Conservation (phyloP, 2,888 invertebrate genomes). For the Drosophila mettleri region DNA sequence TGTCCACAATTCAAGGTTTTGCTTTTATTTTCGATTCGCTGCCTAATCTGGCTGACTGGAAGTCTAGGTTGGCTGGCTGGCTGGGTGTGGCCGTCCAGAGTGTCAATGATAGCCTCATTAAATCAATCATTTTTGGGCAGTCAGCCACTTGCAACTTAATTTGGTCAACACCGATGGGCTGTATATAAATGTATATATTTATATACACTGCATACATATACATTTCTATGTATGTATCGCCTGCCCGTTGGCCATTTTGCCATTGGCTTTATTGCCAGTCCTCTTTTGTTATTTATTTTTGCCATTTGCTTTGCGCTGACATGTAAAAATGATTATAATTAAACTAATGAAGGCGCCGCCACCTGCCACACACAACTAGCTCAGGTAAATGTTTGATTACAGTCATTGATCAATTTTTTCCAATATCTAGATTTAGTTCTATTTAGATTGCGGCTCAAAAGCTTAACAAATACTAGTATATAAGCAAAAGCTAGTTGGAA, state of each 20-base stretch:
- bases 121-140: constrained; percentile 76
- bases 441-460: neutral
- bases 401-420: constrained; percentile 1
- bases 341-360: constrained; percentile 65
- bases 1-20: constrained; percentile 35
- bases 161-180: constrained; percentile 56
- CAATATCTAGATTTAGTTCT: constrained; percentile 6
- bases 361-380: constrained; percentile 8
- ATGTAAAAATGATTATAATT: constrained; percentile 75
- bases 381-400: neutral
- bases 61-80: constrained; percentile 4
- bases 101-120: constrained; percentile 75
- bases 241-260: constrained; percentile 48
- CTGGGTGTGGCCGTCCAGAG: constrained; percentile 45
- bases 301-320: constrained; percentile 54
- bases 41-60: constrained; percentile 26
- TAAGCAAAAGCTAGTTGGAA: neutral
- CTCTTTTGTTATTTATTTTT: constrained; percentile 55
- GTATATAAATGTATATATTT: constrained; percentile 4
- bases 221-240: constrained; percentile 29
- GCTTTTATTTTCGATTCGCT: constrained; percentile 13
- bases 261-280: constrained; percentile 42
- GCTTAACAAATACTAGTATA: neutral
- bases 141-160: constrained; percentile 72
- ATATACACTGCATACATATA: constrained; percentile 9